These are phyloP conservation scores for Menidia beryllina DNA, from an alignment of 2,113 vertebrate species.

Conservation along the genomic window DNA sequence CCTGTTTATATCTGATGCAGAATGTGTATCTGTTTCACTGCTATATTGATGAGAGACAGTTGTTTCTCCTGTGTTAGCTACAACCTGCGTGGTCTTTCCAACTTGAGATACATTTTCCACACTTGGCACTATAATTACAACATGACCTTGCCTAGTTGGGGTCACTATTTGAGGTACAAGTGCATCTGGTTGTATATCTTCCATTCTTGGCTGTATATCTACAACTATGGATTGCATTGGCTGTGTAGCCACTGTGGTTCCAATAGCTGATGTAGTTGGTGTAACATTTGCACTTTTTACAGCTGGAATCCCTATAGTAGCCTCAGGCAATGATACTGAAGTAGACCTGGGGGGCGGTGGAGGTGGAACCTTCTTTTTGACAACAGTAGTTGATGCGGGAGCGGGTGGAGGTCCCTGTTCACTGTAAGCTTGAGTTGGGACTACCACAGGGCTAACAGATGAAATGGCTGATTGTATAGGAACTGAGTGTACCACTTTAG, in stretches of 20 bases:
- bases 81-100: constrained; percentile 50
- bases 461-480: constrained; percentile 50
- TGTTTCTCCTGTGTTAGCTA: constrained; percentile 40
- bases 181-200: constrained; percentile 59
- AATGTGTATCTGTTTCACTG: constrained; percentile 53
- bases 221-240: constrained; percentile 74
- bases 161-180: constrained; percentile 62
- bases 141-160: constrained; percentile 74
- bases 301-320: constrained; percentile 30
- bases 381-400: constrained; percentile 60
- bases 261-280: constrained; percentile 36
- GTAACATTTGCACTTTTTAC: constrained; percentile 54
- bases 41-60: constrained; percentile 69
- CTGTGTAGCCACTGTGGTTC: constrained; percentile 34
- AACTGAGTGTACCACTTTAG: constrained; percentile 62
- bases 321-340: constrained; percentile 69
- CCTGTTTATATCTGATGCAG: constrained; percentile 46
- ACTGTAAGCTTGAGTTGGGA: constrained; percentile 33
- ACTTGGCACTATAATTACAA: constrained; percentile 82
- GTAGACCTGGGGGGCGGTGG: constrained; percentile 76
- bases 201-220: constrained; percentile 75
- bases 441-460: constrained; percentile 35
- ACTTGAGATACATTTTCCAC: constrained; percentile 61
- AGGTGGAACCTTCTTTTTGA: constrained; percentile 77
- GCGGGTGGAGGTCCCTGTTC: constrained; percentile 27